These are phyloP conservation scores for Sporophila hypoxantha DNA, from an alignment of 2,113 vertebrate genomes.

Conservation along the genomic window DNA sequence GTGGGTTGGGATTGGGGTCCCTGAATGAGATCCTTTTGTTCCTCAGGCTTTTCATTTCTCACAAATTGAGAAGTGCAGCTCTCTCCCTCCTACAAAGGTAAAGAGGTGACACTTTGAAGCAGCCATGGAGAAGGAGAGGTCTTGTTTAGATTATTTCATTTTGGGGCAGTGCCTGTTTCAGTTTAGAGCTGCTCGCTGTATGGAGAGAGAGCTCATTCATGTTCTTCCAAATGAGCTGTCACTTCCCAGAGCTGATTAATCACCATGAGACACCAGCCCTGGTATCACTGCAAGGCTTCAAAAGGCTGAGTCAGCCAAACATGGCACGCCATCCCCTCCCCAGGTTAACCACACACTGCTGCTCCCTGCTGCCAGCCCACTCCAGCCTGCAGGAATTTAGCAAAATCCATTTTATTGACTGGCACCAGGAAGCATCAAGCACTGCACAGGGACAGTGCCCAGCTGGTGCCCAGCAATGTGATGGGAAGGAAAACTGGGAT, in stretches of 20 bases:
- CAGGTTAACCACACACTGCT: not conserved
- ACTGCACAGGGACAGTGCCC: fast-evolving
- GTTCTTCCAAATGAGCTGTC: not conserved
- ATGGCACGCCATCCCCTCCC: fast-evolving
- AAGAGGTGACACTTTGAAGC: not conserved
- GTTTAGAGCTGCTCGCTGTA: not conserved
- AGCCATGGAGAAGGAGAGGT: not conserved
- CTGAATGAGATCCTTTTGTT: not conserved
- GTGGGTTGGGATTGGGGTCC: not conserved
- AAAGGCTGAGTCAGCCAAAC: not conserved
- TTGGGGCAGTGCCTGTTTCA: not conserved
- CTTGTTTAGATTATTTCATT: not conserved
- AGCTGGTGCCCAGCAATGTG: not conserved
- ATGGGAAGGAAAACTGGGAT: not conserved
- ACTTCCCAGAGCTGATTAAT: not conserved
- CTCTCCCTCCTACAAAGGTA: not conserved
- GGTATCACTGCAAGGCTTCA: not conserved
- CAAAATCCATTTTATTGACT: not conserved
- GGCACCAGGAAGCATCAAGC: not conserved
- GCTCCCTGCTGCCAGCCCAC: not conserved
- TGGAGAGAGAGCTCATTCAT: not conserved
- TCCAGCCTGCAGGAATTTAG: not conserved
- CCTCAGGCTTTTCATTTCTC: not conserved
- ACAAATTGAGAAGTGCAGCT: not conserved
- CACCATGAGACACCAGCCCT: not conserved